Conservation (phyloP, 1,140 invertebrate species). For the Myzus persicae region DNA sequence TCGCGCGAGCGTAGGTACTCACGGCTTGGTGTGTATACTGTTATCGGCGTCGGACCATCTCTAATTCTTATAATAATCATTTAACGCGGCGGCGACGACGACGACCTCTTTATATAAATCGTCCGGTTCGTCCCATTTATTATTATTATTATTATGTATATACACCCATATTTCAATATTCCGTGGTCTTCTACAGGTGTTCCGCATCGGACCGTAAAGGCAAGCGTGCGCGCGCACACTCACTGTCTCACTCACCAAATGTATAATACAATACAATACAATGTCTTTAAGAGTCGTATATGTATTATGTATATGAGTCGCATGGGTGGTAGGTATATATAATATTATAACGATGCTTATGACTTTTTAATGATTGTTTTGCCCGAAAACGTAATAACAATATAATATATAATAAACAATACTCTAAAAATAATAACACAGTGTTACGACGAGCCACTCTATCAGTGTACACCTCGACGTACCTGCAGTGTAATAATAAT, state of each 20-base stretch:
- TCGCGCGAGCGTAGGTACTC: neutral
- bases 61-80: slow-evolving; percentile 33
- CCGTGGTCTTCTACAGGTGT: slow-evolving; percentile 18
- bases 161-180: neutral
- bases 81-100: neutral
- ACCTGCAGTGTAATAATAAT: neutral
- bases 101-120: slow-evolving; percentile 47
- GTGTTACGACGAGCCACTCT: neutral
- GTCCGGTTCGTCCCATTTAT: neutral
- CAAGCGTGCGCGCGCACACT: neutral
- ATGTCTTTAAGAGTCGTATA: neutral
- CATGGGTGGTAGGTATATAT: neutral
- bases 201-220: neutral
- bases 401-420: slow-evolving; percentile 39
- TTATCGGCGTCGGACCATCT: slow-evolving; percentile 39
- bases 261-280: neutral
- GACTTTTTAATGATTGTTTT: slow-evolving; percentile 54
- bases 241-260: neutral
- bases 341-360: slow-evolving; percentile 6
- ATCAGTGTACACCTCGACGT: slow-evolving; percentile 7
- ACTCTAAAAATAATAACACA: slow-evolving; percentile 46
- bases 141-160: neutral
- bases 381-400: slow-evolving; percentile 37
- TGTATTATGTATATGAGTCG: no score
- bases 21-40: neutral